Evolutionary conservation across 2,888 invertebrate genomes (phyloP).

Genomic region (Folsomia candida): DNA sequence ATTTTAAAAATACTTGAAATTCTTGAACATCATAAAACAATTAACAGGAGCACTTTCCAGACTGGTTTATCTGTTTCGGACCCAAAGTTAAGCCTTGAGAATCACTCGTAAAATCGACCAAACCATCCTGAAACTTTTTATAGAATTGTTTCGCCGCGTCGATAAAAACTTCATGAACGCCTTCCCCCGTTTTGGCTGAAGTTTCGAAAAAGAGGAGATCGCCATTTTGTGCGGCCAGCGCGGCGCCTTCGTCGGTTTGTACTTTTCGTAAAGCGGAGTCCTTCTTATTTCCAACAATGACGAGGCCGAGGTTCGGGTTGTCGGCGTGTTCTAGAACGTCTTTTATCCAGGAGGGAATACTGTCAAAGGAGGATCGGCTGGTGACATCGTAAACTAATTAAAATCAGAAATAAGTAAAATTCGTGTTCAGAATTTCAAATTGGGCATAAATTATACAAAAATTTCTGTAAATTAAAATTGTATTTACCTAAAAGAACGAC

Average conservation of each 20-base stretch:
- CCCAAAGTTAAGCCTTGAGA: constrained; percentile 25
- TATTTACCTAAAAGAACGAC: constrained; percentile 30
- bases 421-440: too few species aligned
- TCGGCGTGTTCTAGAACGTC: constrained; percentile 22
- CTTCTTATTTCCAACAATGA: constrained; percentile 31
- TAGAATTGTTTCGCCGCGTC: constrained; percentile 23
- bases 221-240: constrained; percentile 13
- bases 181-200: constrained; percentile 17
- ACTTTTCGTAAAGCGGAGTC: constrained; percentile 20
- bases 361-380: constrained; percentile 18
- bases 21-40: too few species aligned
- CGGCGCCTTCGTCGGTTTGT: constrained; percentile 12
- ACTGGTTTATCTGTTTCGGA: constrained; percentile 17
- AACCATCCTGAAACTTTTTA: constrained; percentile 24
- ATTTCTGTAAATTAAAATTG: too few species aligned
- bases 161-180: constrained; percentile 22
- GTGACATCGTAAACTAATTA: constrained; percentile 32
- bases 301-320: constrained; percentile 17
- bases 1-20: too few species aligned
- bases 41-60: background rate
- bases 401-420: too few species aligned
- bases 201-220: constrained; percentile 23
- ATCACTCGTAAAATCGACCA: constrained; percentile 32
- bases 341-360: constrained; percentile 21
- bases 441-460: too few species aligned